Percentiles rank a stretch among this genome's conserved stretches.
phyloP scores from a whole-genome alignment of 2,888 invertebrate species.

The Lathronympha strigana region DNA sequence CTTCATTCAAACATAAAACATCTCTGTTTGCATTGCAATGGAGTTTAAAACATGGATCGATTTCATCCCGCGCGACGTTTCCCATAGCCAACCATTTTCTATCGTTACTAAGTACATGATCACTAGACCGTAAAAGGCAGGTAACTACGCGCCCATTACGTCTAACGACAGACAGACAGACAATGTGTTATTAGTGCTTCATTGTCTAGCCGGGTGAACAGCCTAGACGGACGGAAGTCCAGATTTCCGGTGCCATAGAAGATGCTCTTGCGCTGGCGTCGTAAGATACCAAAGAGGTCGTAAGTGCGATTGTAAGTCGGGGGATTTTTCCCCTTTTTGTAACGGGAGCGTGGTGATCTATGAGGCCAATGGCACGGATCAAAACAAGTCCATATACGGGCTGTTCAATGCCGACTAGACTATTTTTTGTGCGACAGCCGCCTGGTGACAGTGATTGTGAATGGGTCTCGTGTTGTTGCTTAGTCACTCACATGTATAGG shows the following conservation, averaged over 20 bases:
- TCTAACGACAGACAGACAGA: conserved; percentile 58
- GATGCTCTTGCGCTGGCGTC: conserved; percentile 41
- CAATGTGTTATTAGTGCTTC: conserved; percentile 70
- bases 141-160: conserved; percentile 66
- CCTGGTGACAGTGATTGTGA: conserved; percentile 33
- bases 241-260: conserved; percentile 76
- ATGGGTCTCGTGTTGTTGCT: conserved; percentile 24
- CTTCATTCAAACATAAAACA: too few relatives aligned
- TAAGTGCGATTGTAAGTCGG: neutral
- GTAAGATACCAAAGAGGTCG: neutral
- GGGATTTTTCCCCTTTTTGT: conserved; percentile 11
- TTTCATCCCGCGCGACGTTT: conserved; percentile 10
- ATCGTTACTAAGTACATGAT: conserved; percentile 54
- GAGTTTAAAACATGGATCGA: neutral
- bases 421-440: conserved; percentile 51
- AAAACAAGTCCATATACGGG: conserved; percentile 71
- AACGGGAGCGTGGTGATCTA: conserved; percentile 44
- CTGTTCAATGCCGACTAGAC: conserved; percentile 68
- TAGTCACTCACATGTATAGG: conserved; percentile 3
- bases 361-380: conserved; percentile 65
- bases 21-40: neutral
- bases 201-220: conserved; percentile 77
- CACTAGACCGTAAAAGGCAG: conserved; percentile 71
- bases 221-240: conserved; percentile 79
- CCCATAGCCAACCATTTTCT: conserved; percentile 46